Percentiles rank a stretch among this genome's conserved stretches.
Evolutionary conservation across 1,140 invertebrate genomes (phyloP).

Genomic region (Drosophila punjabiensis): DNA sequence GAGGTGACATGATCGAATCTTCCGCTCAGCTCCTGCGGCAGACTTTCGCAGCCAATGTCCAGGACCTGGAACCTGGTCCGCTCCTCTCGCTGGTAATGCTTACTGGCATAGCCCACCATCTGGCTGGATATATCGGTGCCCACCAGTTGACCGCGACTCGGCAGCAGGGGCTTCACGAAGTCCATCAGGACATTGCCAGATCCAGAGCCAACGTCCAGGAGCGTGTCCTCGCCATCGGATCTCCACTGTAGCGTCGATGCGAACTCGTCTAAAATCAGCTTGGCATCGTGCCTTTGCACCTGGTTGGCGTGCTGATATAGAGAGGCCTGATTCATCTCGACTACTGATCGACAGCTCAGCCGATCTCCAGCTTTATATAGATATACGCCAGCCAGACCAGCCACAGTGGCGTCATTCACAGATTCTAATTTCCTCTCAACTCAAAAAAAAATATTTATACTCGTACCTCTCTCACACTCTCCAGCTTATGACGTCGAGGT

Average conservation of each 20-base stretch:
- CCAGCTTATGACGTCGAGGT: conserved; percentile 39
- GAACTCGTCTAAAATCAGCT: conserved; percentile 89
- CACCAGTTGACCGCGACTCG: conserved; percentile 86
- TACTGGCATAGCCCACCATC: conserved; percentile 90
- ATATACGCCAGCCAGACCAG: conserved; percentile 6
- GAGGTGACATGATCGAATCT: conserved; percentile 91
- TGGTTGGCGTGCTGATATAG: conserved; percentile 86
- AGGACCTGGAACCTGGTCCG: conserved; percentile 88
- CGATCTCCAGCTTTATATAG: conserved; percentile 64
- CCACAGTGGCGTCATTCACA: conserved; percentile 23
- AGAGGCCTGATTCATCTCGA: conserved; percentile 76
- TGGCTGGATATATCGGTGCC: conserved; percentile 90
- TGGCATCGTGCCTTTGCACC: conserved; percentile 89
- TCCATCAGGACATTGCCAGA: conserved; percentile 90
- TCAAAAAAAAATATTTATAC: neutral
- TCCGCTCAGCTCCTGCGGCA: conserved; percentile 69
- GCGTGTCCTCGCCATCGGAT: conserved; percentile 86
- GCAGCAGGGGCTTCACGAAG: conserved; percentile 89
- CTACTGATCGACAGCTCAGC: conserved; percentile 43
- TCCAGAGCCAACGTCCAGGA: conserved; percentile 93
- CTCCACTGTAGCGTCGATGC: conserved; percentile 87
- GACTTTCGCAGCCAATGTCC: conserved; percentile 87
- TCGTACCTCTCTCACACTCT: neutral
- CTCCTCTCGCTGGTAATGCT: conserved; percentile 83
- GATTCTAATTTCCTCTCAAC: conserved; percentile 19